Conservation (phyloP, 2,113 vertebrate species). For the Sebastes fasciatus region DNA sequence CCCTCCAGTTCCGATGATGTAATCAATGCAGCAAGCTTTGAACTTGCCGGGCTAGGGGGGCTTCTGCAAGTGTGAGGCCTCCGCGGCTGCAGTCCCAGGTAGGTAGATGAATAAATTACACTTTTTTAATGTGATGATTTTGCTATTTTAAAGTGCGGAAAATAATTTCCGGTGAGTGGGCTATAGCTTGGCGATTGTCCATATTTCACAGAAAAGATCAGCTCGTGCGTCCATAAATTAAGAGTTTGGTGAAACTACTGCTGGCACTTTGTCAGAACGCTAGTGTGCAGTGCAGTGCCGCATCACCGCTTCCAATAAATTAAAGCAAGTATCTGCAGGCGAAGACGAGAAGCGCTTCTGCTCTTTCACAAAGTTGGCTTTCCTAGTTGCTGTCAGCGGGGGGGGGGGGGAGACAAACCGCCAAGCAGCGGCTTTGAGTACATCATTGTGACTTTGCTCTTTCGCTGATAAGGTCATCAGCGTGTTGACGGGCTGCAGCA, state of each 20-base stretch:
- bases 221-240: constrained; percentile 46
- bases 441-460: constrained; percentile 78
- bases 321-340: constrained; percentile 55
- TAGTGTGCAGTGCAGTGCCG: constrained; percentile 59
- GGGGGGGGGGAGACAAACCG: constrained; percentile 36
- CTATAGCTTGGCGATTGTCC: constrained; percentile 11
- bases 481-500: constrained; percentile 70
- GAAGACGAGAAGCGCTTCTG: constrained; percentile 21
- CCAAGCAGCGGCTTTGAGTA: constrained; percentile 30
- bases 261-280: constrained; percentile 40
- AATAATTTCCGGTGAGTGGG: constrained; percentile 37
- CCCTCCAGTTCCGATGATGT: constrained; percentile 86
- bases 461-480: constrained; percentile 84
- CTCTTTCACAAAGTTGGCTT: constrained; percentile 44
- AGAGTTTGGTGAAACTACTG: constrained; percentile 38
- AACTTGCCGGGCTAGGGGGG: constrained; percentile 83
- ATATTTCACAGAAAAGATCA: constrained; percentile 47
- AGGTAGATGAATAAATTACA: constrained; percentile 41
- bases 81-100: constrained; percentile 45
- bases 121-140: constrained; percentile 33
- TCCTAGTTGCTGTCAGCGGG: constrained; percentile 4
- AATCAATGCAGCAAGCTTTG: constrained; percentile 89
- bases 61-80: constrained; percentile 63
- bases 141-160: constrained; percentile 18
- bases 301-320: constrained; percentile 64